Conservation (phyloP, 1,140 invertebrate species). For the Littorina saxatilis region DNA sequence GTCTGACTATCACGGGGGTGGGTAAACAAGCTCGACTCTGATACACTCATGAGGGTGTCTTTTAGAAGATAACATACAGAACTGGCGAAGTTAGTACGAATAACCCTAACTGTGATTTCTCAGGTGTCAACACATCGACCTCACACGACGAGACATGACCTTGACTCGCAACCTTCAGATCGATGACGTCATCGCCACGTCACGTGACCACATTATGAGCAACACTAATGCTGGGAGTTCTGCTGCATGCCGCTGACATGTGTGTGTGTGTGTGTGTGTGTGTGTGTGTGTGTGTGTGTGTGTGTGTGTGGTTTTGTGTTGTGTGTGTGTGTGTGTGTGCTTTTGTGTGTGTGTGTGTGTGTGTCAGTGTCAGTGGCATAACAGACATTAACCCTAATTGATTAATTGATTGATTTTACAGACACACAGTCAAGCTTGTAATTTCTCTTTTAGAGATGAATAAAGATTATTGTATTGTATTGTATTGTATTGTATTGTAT, state of each 20-base stretch:
- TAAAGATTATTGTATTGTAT: no score
- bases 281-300: not conserved
- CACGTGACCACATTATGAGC: no score
- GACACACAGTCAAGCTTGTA: no score
- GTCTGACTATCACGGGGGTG: no score
- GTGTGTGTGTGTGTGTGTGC: no score
- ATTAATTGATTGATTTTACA: no score
- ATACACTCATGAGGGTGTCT: not conserved
- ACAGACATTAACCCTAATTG: no score
- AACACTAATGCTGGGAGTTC: not conserved
- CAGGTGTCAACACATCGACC: not conserved
- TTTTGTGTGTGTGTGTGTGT: no score
- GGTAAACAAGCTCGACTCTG: not conserved
- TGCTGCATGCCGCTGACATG: not conserved
- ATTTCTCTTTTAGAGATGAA: no score
- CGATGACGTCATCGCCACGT: not conserved
- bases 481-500: no score
- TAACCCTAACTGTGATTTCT: not conserved
- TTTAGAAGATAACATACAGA: not conserved
- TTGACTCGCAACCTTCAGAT: not conserved
- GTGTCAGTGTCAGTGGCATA: no score
- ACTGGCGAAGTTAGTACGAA: not conserved
- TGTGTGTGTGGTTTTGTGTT: no score
- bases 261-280: conserved; percentile 16
- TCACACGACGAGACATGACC: not conserved